Evolutionary conservation across 2,797 vertebrate species (phyloP).

Genomic region (Esox lucius): DNA sequence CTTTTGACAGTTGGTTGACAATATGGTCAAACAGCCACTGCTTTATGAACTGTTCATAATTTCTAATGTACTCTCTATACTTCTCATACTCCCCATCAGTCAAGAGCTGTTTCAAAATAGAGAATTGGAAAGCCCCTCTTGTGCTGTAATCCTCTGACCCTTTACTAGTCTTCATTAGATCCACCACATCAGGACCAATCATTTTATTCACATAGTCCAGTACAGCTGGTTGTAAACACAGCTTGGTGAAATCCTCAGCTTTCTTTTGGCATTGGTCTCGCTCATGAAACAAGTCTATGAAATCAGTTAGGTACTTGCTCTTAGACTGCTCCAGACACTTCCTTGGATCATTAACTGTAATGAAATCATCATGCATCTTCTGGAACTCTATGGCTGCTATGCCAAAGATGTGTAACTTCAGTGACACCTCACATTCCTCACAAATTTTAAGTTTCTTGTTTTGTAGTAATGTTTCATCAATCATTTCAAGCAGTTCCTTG

Average conservation of each 20-base stretch:
- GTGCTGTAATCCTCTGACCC: not conserved
- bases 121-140: slow-evolving; percentile 18
- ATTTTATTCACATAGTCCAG: slow-evolving; percentile 5
- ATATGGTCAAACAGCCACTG: slow-evolving; percentile 1
- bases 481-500: too few species aligned
- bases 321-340: slow-evolving; percentile 22
- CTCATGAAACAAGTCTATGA: slow-evolving; percentile 36
- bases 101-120: slow-evolving; percentile 31
- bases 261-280: slow-evolving; percentile 35
- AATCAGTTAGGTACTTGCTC: slow-evolving; percentile 31
- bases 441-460: not conserved
- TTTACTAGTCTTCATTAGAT: not conserved
- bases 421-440: slow-evolving; percentile 18
- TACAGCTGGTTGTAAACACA: slow-evolving; percentile 25
- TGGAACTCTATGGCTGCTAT: slow-evolving; percentile 40
- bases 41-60: slow-evolving; percentile 22
- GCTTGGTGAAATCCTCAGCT: slow-evolving; percentile 24
- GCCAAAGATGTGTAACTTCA: slow-evolving; percentile 47
- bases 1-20: slow-evolving; percentile 14
- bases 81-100: not conserved
- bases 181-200: slow-evolving; percentile 12
- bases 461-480: slow-evolving; percentile 26
- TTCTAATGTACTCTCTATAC: accelerated
- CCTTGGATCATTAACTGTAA: too few species aligned
- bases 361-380: slow-evolving; percentile 39